These are phyloP conservation scores for Agrilus cyanescens DNA, from an alignment of 2,888 invertebrate genomes.

Conservation along the genomic window DNA sequence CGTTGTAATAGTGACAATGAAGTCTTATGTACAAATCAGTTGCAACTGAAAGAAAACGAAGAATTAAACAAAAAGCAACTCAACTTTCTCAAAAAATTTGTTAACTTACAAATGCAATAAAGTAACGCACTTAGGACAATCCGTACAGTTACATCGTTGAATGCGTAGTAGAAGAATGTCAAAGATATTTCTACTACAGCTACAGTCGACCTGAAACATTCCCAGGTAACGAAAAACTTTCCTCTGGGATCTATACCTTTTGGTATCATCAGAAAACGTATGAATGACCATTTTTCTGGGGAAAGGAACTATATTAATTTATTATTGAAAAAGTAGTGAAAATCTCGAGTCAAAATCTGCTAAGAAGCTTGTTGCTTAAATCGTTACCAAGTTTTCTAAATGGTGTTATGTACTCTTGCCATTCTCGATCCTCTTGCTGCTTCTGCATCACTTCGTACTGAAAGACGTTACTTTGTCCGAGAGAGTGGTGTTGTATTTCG, in stretches of 20 bases:
- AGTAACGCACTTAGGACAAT: too few relatives aligned
- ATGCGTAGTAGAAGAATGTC: too few relatives aligned
- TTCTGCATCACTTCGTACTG: conserved; percentile 11
- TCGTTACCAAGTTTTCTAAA: conserved; percentile 9
- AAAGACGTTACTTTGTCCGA: conserved; percentile 12
- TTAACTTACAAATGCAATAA: too few relatives aligned
- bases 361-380: too few relatives aligned
- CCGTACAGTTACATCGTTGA: too few relatives aligned
- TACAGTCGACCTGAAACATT: conserved; percentile 3
- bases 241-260: conserved; percentile 10
- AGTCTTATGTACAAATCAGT: conserved; percentile 30
- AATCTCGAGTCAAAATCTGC: too few relatives aligned
- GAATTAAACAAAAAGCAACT: too few relatives aligned
- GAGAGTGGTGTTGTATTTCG: conserved; percentile 7
- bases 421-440: conserved; percentile 4
- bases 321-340: neutral
- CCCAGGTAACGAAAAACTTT: conserved; percentile 13
- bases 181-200: too few relatives aligned
- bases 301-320: neutral
- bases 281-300: conserved; percentile 10
- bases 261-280: conserved; percentile 8
- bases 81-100: too few relatives aligned
- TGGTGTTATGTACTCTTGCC: conserved; percentile 6
- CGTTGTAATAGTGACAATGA: conserved; percentile 39
- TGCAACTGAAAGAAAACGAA: neutral